Conservation (phyloP, 1,140 invertebrate species). For the Dinoponera quadriceps region DNA sequence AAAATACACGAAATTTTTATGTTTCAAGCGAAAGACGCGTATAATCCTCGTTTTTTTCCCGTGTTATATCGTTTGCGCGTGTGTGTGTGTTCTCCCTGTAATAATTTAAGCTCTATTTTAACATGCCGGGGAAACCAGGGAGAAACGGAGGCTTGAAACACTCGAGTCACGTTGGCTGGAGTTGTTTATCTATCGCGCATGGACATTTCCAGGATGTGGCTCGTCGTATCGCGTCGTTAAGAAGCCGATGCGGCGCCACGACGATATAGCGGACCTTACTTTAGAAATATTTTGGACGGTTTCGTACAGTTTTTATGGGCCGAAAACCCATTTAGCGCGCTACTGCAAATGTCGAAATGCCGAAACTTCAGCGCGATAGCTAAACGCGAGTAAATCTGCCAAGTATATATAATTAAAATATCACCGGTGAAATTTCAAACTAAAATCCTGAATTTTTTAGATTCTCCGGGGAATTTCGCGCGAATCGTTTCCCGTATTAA, state of each 20-base stretch:
- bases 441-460: too few species aligned
- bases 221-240: conserved; percentile 50
- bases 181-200: conserved; percentile 63
- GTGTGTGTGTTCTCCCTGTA: not conserved
- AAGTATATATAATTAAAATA: too few species aligned
- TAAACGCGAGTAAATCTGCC: too few species aligned
- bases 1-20: not conserved
- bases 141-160: conserved; percentile 24
- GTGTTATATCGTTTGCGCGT: too few species aligned
- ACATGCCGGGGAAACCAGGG: not conserved
- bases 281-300: not conserved
- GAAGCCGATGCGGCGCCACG: conserved; percentile 18
- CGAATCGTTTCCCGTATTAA: too few species aligned
- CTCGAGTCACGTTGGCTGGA: conserved; percentile 15
- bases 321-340: not conserved
- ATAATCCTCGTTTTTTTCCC: not conserved
- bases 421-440: too few species aligned
- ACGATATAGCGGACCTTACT: not conserved
- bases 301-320: not conserved
- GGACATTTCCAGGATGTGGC: conserved; percentile 75
- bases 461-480: too few species aligned
- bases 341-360: not conserved
- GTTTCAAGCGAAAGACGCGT: not conserved
- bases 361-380: too few species aligned
- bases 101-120: conserved; percentile 31